phyloP scores from a whole-genome alignment of 2,113 vertebrate species.

The Lepus americanus region DNA sequence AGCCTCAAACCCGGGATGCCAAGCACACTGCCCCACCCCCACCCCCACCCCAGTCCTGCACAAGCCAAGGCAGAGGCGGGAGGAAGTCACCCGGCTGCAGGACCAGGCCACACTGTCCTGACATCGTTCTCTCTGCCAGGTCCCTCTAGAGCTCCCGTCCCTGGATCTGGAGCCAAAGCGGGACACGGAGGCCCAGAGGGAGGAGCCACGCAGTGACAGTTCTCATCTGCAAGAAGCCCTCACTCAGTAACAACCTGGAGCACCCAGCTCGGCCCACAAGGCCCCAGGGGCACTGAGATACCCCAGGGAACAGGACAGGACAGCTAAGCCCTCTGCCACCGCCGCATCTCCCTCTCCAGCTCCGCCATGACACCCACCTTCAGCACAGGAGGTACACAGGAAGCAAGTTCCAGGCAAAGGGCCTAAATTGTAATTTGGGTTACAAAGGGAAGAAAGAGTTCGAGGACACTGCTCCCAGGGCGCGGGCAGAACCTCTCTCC shows the following conservation, averaged over 20 bases:
- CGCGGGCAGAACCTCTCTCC: neutral
- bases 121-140: neutral
- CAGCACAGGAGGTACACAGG: neutral
- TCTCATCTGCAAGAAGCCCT: neutral
- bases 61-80: neutral
- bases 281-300: neutral
- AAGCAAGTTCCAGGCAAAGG: neutral
- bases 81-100: neutral
- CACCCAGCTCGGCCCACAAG: fast-evolving
- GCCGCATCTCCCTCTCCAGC: no score
- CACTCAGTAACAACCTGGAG: neutral
- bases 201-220: neutral
- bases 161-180: neutral
- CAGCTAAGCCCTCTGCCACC: neutral
- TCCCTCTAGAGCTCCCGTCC: neutral
- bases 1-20: neutral
- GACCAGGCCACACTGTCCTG: neutral
- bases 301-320: neutral
- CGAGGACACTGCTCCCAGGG: neutral
- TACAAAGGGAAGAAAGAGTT: neutral
- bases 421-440: neutral
- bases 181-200: no score
- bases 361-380: neutral
- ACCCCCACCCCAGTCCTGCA: neutral
- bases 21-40: neutral